Evolutionary conservation across 2,113 vertebrate genomes (phyloP).

Genomic region (Setophaga petechia): DNA sequence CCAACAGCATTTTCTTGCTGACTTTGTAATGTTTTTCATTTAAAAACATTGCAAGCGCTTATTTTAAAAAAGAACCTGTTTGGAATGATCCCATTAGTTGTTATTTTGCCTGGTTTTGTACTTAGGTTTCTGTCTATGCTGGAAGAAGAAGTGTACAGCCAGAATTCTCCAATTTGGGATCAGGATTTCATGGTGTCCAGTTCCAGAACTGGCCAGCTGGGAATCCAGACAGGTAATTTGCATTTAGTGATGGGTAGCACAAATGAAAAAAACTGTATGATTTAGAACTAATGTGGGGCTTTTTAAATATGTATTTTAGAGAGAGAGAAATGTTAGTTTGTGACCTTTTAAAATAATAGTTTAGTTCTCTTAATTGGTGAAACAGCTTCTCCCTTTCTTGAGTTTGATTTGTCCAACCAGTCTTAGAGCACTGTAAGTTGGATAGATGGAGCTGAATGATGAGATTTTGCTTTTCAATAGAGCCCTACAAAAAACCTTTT

Average conservation of each 20-base stretch:
- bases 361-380: neutral
- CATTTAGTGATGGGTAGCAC: neutral
- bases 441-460: constrained; percentile 18
- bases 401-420: neutral
- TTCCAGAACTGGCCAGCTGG: constrained; percentile 83
- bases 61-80: neutral
- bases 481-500: constrained; percentile 20
- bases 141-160: constrained; percentile 98
- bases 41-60: neutral
- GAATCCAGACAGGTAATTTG: constrained; percentile 84
- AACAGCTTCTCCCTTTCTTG: neutral
- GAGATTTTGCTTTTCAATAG: constrained; percentile 9
- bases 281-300: neutral
- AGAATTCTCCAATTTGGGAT: constrained; percentile 96
- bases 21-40: neutral
- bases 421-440: neutral
- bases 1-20: neutral
- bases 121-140: constrained; percentile 96
- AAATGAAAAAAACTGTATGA: neutral
- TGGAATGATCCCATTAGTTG: neutral
- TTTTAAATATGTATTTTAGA: no score
- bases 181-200: constrained; percentile 87
- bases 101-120: constrained; percentile 1
- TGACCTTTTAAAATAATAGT: neutral
- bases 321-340: neutral